These are phyloP conservation scores for Otolemur garnettii DNA, from an alignment of 2,113 vertebrate genomes.

Conservation along the genomic window DNA sequence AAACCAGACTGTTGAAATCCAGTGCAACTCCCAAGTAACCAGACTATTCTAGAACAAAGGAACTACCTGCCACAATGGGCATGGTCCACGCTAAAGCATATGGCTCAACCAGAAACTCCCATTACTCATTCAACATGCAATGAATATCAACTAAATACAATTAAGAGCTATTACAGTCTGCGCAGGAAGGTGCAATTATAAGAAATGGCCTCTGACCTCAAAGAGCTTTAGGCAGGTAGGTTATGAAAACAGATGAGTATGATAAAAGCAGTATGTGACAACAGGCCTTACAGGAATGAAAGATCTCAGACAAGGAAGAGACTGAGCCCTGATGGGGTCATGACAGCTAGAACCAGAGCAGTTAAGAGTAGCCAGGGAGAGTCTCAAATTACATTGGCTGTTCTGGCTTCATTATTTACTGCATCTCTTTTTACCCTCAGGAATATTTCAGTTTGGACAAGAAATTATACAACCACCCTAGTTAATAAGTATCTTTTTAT, in stretches of 20 bases:
- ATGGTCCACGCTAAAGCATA: neutral
- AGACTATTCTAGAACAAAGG: neutral
- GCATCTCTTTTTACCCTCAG: neutral
- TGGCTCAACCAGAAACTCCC: neutral
- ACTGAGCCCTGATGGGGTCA: neutral
- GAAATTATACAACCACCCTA: neutral
- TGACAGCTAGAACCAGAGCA: neutral
- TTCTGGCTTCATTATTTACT: neutral
- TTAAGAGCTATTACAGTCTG: neutral
- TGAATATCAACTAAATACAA: neutral
- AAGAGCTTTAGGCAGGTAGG: neutral
- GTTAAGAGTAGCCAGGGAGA: neutral
- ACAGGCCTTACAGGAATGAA: neutral
- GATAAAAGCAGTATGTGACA: no score
- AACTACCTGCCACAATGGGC: neutral
- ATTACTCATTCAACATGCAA: neutral
- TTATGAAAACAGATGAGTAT: neutral
- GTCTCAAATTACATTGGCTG: neutral
- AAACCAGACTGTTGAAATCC: no score
- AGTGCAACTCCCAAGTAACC: neutral
- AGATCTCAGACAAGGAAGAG: neutral
- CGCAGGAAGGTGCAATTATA: neutral
- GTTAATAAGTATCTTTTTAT: neutral
- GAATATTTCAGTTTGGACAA: neutral
- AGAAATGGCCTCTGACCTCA: neutral